Conservation (phyloP, 1,140 invertebrate species). For the Drosophila santomea region DNA sequence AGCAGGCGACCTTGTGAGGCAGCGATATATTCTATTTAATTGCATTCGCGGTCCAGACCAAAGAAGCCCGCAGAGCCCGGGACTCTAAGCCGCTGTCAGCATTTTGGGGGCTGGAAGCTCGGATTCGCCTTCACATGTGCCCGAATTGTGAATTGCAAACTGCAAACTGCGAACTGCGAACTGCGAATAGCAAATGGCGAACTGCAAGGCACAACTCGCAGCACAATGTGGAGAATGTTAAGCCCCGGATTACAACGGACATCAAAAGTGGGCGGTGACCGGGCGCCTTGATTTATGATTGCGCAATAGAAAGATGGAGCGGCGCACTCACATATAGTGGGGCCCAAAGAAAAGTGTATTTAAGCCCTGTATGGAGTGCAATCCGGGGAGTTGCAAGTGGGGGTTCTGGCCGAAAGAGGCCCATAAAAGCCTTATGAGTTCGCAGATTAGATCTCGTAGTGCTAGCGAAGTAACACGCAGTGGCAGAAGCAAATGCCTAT, state of each 20-base stretch:
- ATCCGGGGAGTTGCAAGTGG: neutral
- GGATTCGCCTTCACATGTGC: conserved; percentile 17
- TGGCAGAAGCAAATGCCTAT: neutral
- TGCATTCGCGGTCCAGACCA: conserved; percentile 66
- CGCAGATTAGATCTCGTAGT: neutral
- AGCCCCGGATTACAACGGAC: conserved; percentile 64
- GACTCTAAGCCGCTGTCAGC: conserved; percentile 50
- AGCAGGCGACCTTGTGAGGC: conserved; percentile 32
- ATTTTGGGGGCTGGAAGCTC: conserved; percentile 9
- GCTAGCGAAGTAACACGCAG: neutral
- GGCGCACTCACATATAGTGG: neutral
- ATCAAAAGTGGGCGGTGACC: conserved; percentile 48
- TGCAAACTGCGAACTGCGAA: neutral
- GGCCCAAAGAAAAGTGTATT: conserved; percentile 3
- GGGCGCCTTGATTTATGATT: conserved; percentile 69
- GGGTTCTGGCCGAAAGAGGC: neutral
- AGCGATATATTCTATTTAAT: conserved; percentile 79
- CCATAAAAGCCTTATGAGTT: neutral
- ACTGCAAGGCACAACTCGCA: conserved; percentile 23
- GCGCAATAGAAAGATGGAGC: conserved; percentile 32
- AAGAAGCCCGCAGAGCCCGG: conserved; percentile 29
- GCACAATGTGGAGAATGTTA: conserved; percentile 58
- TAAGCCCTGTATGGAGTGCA: conserved; percentile 25
- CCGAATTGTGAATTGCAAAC: neutral
- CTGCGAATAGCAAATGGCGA: too few species aligned